Evolutionary conservation across 1,140 invertebrate genomes (phyloP).

Genomic region (Thalassaphorura encarpata): DNA sequence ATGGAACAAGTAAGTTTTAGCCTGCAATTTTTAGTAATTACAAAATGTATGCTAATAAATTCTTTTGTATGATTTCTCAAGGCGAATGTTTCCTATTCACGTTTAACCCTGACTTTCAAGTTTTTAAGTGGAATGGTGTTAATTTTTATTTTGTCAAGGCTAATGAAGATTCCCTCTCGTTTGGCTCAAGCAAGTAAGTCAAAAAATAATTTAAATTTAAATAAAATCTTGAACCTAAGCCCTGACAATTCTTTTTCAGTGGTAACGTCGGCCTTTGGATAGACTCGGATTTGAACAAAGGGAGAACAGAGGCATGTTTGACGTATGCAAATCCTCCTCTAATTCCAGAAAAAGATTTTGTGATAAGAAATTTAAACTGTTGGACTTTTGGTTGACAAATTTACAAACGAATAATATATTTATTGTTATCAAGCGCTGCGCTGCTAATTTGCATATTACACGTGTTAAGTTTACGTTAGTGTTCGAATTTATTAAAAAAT

Average conservation of each 20-base stretch:
- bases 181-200: constrained; percentile 92
- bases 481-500: no score
- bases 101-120: constrained; percentile 55
- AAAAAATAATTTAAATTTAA: background rate
- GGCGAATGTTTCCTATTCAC: constrained; percentile 92
- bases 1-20: constrained; percentile 49
- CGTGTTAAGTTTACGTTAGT: no score
- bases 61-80: constrained; percentile 41
- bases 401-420: no score
- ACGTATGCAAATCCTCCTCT: constrained; percentile 93
- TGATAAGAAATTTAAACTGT: constrained; percentile 88
- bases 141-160: constrained; percentile 98
- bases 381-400: constrained; percentile 76
- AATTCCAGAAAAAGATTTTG: constrained; percentile 85
- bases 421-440: no score
- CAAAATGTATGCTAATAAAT: background rate
- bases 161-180: constrained; percentile 85
- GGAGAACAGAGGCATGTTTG: constrained; percentile 82
- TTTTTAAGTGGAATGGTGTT: constrained; percentile 96
- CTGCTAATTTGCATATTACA: no score
- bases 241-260: background rate
- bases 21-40: background rate
- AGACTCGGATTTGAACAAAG: constrained; percentile 71
- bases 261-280: constrained; percentile 2
- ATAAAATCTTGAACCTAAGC: background rate